Percentiles rank a stretch among this genome's conserved stretches.
Evolutionary conservation across 2,797 vertebrate species (phyloP).

Genomic region (Chiroxiphia lanceolata): DNA sequence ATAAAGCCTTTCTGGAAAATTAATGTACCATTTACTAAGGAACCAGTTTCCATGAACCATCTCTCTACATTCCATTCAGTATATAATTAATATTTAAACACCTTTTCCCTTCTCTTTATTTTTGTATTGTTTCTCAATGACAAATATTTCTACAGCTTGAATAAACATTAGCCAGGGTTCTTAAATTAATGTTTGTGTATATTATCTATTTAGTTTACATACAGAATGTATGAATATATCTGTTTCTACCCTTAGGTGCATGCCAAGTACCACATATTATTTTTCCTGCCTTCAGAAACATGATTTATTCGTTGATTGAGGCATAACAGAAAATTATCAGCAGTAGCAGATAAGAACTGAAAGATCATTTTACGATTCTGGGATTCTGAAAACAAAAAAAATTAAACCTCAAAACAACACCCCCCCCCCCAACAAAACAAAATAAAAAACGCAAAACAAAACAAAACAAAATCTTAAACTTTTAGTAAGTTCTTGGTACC

Average conservation of each 20-base stretch:
- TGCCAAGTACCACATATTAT: not conserved
- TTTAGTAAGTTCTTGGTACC: not conserved
- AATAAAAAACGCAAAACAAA: not conserved
- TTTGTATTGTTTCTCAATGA: conserved; percentile 47
- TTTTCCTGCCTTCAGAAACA: not conserved
- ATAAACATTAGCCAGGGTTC: conserved; percentile 15
- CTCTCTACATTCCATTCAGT: conserved; percentile 9
- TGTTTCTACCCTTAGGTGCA: not conserved
- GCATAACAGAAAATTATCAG: not conserved
- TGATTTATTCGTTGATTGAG: not conserved
- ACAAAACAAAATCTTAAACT: not conserved
- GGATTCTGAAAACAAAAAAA: not conserved
- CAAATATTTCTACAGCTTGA: conserved; percentile 52
- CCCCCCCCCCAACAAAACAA: not conserved
- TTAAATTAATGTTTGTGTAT: conserved; percentile 39
- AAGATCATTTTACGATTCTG: not conserved
- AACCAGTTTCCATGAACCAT: not conserved
- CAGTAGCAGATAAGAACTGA: not conserved
- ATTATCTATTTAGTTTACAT: not conserved
- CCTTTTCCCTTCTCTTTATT: not conserved
- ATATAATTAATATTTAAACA: conserved; percentile 56
- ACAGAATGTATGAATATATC: not conserved
- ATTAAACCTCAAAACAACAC: no score
- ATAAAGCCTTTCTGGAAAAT: conserved; percentile 4
- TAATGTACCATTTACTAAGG: conserved; percentile 18